phyloP scores from a whole-genome alignment of 2,797 vertebrate genomes.

The Danio choprae region DNA sequence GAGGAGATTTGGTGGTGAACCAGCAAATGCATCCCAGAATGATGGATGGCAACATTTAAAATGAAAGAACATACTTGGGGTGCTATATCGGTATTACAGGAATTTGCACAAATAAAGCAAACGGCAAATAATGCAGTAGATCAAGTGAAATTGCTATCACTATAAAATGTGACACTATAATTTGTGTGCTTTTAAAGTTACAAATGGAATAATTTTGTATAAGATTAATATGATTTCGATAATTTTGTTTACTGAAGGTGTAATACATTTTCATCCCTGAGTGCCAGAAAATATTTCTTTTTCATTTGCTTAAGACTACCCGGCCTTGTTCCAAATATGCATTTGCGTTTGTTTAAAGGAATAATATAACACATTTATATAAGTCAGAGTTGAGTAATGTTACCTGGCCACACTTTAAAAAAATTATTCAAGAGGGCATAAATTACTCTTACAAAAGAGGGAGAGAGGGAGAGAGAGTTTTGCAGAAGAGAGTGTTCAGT shows the following conservation, averaged over 20 bases:
- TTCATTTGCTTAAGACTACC: conserved; percentile 31
- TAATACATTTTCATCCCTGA: conserved; percentile 14
- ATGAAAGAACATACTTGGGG: conserved; percentile 35
- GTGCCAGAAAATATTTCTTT: conserved; percentile 13
- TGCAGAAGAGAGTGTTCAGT: background rate
- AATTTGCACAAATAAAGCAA: background rate
- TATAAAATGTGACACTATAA: conserved; percentile 32
- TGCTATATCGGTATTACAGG: background rate
- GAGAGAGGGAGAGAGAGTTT: background rate
- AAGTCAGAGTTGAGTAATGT: conserved; percentile 26
- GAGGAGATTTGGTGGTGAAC: conserved; percentile 32
- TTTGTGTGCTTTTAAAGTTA: conserved; percentile 32
- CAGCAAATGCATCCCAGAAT: conserved; percentile 33
- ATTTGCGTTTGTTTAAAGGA: conserved; percentile 30
- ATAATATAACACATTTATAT: conserved; percentile 27
- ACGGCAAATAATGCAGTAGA: conserved; percentile 14
- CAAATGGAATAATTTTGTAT: conserved; percentile 16
- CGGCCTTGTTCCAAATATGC: conserved; percentile 38
- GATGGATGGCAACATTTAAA: conserved; percentile 55
- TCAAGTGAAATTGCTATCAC: background rate
- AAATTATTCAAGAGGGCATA: conserved; percentile 12
- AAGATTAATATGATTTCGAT: conserved; percentile 34
- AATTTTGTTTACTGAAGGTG: conserved; percentile 28
- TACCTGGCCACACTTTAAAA: conserved; percentile 22
- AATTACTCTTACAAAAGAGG: conserved; percentile 1